A percentile compares a stretch with the other conserved stretches of the same genome.
These are phyloP conservation scores for Cottus gobio DNA, from an alignment of 2,113 vertebrate genomes.

Conservation along the genomic window DNA sequence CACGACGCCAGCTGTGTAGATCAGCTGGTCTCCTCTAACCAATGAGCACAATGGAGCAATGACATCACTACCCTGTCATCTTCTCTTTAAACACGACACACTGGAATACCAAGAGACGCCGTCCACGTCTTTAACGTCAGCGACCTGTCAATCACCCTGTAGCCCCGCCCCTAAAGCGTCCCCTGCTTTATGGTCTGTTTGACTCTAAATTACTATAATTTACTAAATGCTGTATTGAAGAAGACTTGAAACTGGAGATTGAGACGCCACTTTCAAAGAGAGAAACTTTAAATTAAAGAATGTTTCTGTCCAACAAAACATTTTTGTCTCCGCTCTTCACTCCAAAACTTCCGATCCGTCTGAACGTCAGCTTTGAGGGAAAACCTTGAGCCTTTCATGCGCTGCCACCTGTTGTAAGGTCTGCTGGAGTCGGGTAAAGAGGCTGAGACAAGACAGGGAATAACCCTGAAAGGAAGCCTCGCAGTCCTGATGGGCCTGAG, in stretches of 20 bases:
- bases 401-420: constrained; percentile 16
- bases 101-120: too few relatives aligned
- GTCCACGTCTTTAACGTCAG: not conserved
- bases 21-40: too few relatives aligned
- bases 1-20: too few relatives aligned
- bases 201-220: not conserved
- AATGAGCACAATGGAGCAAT: too few relatives aligned
- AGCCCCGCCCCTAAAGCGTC: not conserved
- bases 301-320: too few relatives aligned
- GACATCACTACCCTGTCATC: too few relatives aligned
- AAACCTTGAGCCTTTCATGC: not conserved
- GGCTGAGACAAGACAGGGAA: not conserved
- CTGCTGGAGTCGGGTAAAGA: constrained; percentile 1
- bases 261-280: not conserved
- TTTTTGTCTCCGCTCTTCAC: not conserved
- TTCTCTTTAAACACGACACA: too few relatives aligned
- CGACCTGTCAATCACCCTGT: not conserved
- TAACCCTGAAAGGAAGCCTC: not conserved
- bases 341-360: not conserved
- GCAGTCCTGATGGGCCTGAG: constrained; percentile 3
- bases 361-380: not conserved
- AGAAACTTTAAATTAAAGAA: too few relatives aligned
- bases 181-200: too few relatives aligned
- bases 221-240: not conserved
- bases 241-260: not conserved